Base-by-base conservation (phyloP, 2,888 invertebrate genomes). In the Xylocampa areola region DNA sequence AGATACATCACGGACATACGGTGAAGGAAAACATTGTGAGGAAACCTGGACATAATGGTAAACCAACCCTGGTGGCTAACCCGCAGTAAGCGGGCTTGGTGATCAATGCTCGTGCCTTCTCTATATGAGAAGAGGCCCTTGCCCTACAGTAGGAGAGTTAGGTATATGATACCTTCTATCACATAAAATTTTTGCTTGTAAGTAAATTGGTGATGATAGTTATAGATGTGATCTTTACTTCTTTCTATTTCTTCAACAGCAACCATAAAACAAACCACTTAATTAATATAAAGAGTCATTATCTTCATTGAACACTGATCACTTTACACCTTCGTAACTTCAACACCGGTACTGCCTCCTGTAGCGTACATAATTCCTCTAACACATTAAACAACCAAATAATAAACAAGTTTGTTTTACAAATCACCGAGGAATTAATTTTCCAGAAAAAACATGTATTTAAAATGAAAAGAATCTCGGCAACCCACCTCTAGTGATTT, bases 401-500 rank as follows among this genome's bases (percentile, higher is more conserved):
- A 45, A 63, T 63, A 64, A 70, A 66, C 33, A 55, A 16, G 7
- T 35, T 30, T 66, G 49, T 66, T 47, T 47, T 39, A 66, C 58
- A 70, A 66, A 65, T 65, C 13, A 55, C 49, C 10, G 33, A 41
- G 16, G 23, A 25, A 48, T 69, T 54, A 36, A 69, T 39, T 54
- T 54, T 16, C 40, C n/a, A n/a, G n/a, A n/a, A 54, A 43, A 68
- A 45, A 35, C 40, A 25, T 40, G 54, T 40, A 35, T 55, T 64
- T 47, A 23, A 40, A 39, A 64, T 49, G 5, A 23, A 64, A 48
- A 17, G 3, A n/a, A n/a, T n/a, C n/a, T n/a, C n/a, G n/a, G n/a
- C n/a, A n/a, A n/a, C 30, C 35, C 45, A 44, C 47, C 58, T 51
- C 66, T 63, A 63, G 68, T 68, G 68, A 68, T 73, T 75, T 73